Percentiles rank a stretch among this genome's conserved stretches.
Conservation (phyloP, 2,113 vertebrate species). For the Seriola dumerili region DNA sequence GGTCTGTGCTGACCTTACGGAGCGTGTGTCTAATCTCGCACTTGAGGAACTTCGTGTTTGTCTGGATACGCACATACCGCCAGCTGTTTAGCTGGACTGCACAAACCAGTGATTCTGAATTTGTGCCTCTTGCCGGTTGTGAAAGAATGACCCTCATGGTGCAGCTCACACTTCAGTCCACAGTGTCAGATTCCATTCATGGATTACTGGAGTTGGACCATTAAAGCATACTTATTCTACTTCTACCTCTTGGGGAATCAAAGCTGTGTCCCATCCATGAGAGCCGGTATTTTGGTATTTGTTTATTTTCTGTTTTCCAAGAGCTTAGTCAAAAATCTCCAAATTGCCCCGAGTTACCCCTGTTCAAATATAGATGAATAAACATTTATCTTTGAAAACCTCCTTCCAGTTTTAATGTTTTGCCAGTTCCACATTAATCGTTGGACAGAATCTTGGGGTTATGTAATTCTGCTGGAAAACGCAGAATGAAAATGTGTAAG, state of each 20-base stretch:
- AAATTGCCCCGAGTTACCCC: slow-evolving; percentile 25
- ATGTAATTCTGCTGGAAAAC: slow-evolving; percentile 63
- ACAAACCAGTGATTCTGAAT: slow-evolving; percentile 11
- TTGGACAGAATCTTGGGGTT: slow-evolving; percentile 53
- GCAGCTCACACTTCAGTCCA: slow-evolving; percentile 11
- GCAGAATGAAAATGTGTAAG: slow-evolving; percentile 49
- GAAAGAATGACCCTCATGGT: slow-evolving; percentile 19
- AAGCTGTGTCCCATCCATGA: slow-evolving; percentile 22
- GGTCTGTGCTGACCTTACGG: slow-evolving; percentile 16
- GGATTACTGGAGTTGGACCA: slow-evolving; percentile 26
- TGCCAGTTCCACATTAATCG: slow-evolving; percentile 53
- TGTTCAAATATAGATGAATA: slow-evolving; percentile 49
- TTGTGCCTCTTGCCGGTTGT: background rate
- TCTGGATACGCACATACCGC: background rate
- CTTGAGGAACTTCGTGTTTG: slow-evolving; percentile 21
- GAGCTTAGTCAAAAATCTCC: slow-evolving; percentile 17
- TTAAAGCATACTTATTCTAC: background rate
- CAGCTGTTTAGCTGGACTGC: slow-evolving; percentile 25
- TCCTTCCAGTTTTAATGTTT: slow-evolving; percentile 39
- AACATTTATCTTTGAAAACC: slow-evolving; percentile 55
- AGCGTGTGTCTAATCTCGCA: slow-evolving; percentile 14
- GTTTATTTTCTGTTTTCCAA: slow-evolving; percentile 44
- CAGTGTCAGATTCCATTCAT: slow-evolving; percentile 10
- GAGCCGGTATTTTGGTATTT: slow-evolving; percentile 21
- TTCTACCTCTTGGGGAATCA: slow-evolving; percentile 23